Percentiles rank a stretch among this genome's conserved stretches.
Evolutionary conservation across 2,888 invertebrate genomes (phyloP).

Genomic region (Limenitis camilla): DNA sequence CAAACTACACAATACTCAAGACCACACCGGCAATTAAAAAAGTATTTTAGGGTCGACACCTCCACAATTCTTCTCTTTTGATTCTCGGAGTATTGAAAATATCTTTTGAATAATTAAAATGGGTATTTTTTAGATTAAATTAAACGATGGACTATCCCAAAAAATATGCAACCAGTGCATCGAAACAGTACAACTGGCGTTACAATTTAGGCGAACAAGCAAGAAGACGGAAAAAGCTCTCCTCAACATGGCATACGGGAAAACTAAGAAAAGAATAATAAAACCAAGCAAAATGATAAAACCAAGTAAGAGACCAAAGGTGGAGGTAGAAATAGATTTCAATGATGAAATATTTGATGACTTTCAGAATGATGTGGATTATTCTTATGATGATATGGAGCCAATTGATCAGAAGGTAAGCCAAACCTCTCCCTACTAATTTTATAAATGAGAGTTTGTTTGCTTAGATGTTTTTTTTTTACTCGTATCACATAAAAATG

Average conservation of each 20-base stretch:
- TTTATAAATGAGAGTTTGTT: no score
- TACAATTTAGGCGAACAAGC: slow-evolving; percentile 46
- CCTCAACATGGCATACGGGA: slow-evolving; percentile 28
- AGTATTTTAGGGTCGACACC: no score
- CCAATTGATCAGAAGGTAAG: slow-evolving; percentile 21
- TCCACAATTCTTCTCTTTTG: no score
- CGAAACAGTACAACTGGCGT: slow-evolving; percentile 34
- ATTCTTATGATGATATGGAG: slow-evolving; percentile 26
- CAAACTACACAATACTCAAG: no score
- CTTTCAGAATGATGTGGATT: slow-evolving; percentile 33
- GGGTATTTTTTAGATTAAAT: slow-evolving; percentile 50
- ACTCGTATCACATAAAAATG: no score
- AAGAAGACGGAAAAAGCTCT: slow-evolving; percentile 43
- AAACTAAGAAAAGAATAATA: slow-evolving; percentile 25
- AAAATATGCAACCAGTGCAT: slow-evolving; percentile 48
- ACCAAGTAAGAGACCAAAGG: slow-evolving; percentile 12
- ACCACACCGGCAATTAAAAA: no score
- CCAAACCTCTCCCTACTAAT: slow-evolving; percentile 14
- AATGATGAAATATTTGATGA: slow-evolving; percentile 31
- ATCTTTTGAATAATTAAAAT: no score
- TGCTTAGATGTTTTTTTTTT: no score
- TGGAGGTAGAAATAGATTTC: slow-evolving; percentile 15
- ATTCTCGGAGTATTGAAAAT: no score
- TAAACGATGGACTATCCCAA: slow-evolving; percentile 52
- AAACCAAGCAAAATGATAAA: slow-evolving; percentile 17